A percentile compares a stretch with the other conserved stretches of the same genome.
Evolutionary conservation across 2,888 invertebrate genomes (phyloP).

Genomic region (Ellobium chinense): DNA sequence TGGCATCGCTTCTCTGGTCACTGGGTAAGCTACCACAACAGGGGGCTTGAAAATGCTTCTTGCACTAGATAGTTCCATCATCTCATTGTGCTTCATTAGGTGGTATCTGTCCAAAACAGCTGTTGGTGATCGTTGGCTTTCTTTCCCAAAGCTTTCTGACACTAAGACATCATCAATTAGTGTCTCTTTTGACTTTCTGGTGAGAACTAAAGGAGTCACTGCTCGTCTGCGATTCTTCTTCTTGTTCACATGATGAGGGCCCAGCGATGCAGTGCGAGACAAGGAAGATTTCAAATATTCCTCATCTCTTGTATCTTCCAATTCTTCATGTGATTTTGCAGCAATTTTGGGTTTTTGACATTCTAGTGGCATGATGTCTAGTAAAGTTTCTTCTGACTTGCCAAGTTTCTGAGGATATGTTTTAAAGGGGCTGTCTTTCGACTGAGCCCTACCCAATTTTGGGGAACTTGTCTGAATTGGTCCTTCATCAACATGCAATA

Average conservation of each 20-base stretch:
- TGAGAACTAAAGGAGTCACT: neutral
- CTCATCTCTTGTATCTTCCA: neutral
- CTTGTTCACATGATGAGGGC: slow-evolving; percentile 34
- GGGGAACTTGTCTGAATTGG: slow-evolving; percentile 45
- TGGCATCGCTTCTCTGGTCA: slow-evolving; percentile 1
- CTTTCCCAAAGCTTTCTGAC: neutral
- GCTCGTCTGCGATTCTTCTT: neutral
- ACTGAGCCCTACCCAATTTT: slow-evolving; percentile 19
- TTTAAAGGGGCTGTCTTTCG: slow-evolving; percentile 29
- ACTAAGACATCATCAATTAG: slow-evolving; percentile 23
- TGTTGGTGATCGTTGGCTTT: neutral
- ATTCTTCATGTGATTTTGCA: slow-evolving; percentile 31
- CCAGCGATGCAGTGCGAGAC: slow-evolving; percentile 25
- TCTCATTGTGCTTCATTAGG: slow-evolving; percentile 19
- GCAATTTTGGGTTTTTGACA: neutral
- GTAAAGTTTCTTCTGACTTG: slow-evolving; percentile 35
- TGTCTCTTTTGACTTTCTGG: slow-evolving; percentile 20
- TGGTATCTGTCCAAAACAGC: slow-evolving; percentile 6
- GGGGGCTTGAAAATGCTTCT: slow-evolving; percentile 17
- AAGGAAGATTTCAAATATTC: neutral
- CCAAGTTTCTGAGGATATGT: slow-evolving; percentile 22
- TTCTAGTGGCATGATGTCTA: slow-evolving; percentile 31
- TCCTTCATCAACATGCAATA: slow-evolving; percentile 16
- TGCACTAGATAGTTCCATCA: slow-evolving; percentile 10
- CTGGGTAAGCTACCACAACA: slow-evolving; percentile 12